Conservation (phyloP, 2,797 vertebrate genomes). For the Danio albolineatus region DNA sequence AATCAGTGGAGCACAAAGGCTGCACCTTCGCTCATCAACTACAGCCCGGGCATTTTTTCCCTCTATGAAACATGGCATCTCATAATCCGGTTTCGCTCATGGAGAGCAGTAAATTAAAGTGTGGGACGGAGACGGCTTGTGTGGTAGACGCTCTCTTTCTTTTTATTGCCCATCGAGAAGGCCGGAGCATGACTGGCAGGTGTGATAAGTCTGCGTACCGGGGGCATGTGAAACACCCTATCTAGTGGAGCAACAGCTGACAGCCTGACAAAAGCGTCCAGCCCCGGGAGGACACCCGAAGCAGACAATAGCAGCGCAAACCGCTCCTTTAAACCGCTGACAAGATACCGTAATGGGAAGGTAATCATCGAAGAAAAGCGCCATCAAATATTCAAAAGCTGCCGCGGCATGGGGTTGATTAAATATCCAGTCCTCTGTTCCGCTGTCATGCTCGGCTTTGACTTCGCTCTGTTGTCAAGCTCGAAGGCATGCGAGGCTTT, state of each 20-base stretch:
- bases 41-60: not conserved
- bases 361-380: slow-evolving; percentile 76
- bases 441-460: slow-evolving; percentile 57
- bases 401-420: slow-evolving; percentile 64
- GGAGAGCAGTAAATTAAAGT: slow-evolving; percentile 68
- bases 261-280: slow-evolving; percentile 69
- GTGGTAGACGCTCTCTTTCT: slow-evolving; percentile 43
- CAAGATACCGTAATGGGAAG: slow-evolving; percentile 74
- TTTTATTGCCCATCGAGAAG: slow-evolving; percentile 10
- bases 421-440: slow-evolving; percentile 67
- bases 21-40: not conserved
- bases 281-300: slow-evolving; percentile 68
- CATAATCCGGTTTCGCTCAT: slow-evolving; percentile 60
- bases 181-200: slow-evolving; percentile 61
- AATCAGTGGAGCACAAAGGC: not conserved
- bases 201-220: slow-evolving; percentile 71
- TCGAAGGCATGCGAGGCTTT: slow-evolving; percentile 66
- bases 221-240: slow-evolving; percentile 54
- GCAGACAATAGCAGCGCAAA: slow-evolving; percentile 69
- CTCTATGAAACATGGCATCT: slow-evolving; percentile 51
- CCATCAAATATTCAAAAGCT: slow-evolving; percentile 75
- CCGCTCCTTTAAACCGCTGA: slow-evolving; percentile 62
- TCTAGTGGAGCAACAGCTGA: slow-evolving; percentile 64
- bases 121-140: slow-evolving; percentile 61
- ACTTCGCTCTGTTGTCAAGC: slow-evolving; percentile 63